Evolutionary conservation across 2,888 invertebrate species (phyloP).

Genomic region (Marasmarcha lunaedactyla): DNA sequence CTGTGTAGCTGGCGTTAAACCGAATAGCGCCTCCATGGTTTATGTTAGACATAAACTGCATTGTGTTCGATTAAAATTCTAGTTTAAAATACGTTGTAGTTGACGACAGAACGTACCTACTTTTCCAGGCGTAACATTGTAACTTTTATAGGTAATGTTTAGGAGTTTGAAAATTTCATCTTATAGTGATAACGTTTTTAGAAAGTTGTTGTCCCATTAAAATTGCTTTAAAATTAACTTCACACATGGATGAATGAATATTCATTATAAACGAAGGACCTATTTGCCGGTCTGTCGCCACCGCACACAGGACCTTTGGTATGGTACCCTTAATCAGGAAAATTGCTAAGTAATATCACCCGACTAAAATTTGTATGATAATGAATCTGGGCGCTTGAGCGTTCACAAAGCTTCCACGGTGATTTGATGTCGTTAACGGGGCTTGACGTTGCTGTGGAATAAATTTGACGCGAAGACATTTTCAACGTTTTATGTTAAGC

Average conservation of each 20-base stretch:
- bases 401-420: slow-evolving; percentile 24
- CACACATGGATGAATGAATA: slow-evolving; percentile 44
- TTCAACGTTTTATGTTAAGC: slow-evolving; percentile 1
- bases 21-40: background rate
- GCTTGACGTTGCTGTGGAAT: slow-evolving; percentile 4
- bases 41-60: background rate
- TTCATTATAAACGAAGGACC: slow-evolving; percentile 47
- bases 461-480: slow-evolving; percentile 5
- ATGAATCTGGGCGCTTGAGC: slow-evolving; percentile 28
- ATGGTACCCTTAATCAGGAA: slow-evolving; percentile 47
- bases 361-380: slow-evolving; percentile 48
- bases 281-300: slow-evolving; percentile 54
- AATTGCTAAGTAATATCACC: slow-evolving; percentile 50
- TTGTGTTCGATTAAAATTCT: background rate
- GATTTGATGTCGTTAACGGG: slow-evolving; percentile 21
- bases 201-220: too few species aligned
- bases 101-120: too few species aligned
- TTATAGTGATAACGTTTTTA: too few species aligned
- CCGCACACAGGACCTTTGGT: slow-evolving; percentile 24
- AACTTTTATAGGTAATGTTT: too few species aligned
- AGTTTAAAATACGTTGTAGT: background rate
- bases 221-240: slow-evolving; percentile 17
- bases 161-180: too few species aligned
- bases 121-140: too few species aligned
- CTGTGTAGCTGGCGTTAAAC: background rate